Evolutionary conservation across 2,797 vertebrate genomes (phyloP).

Genomic region (Taeniopygia guttata): DNA sequence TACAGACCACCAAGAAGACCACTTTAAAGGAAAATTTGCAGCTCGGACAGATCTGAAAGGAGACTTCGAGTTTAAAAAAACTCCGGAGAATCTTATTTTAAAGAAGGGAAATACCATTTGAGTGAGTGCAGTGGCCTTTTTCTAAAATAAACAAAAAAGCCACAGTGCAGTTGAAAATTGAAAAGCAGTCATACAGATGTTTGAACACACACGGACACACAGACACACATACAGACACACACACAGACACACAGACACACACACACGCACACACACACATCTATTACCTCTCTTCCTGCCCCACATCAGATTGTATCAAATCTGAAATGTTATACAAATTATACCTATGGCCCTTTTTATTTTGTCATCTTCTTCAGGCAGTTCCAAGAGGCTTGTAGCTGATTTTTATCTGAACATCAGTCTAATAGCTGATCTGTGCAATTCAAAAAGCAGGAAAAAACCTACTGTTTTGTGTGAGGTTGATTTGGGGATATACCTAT

Average conservation of each 20-base stretch:
- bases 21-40: background rate
- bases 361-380: background rate
- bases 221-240: background rate
- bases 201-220: background rate
- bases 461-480: background rate
- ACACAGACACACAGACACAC: background rate
- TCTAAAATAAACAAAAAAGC: background rate
- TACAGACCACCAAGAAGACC: background rate
- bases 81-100: background rate
- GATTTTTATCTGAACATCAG: constrained; percentile 28
- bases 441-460: background rate
- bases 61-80: background rate
- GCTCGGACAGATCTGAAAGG: background rate
- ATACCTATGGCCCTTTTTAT: background rate
- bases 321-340: background rate
- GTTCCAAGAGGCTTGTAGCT: background rate
- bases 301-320: background rate
- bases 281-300: background rate
- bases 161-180: background rate
- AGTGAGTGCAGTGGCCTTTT: background rate
- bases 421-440: background rate
- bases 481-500: background rate
- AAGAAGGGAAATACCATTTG: background rate
- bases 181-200: background rate
- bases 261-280: background rate